phyloP scores from a whole-genome alignment of 2,888 invertebrate genomes.

The Cataglyphis livida region DNA sequence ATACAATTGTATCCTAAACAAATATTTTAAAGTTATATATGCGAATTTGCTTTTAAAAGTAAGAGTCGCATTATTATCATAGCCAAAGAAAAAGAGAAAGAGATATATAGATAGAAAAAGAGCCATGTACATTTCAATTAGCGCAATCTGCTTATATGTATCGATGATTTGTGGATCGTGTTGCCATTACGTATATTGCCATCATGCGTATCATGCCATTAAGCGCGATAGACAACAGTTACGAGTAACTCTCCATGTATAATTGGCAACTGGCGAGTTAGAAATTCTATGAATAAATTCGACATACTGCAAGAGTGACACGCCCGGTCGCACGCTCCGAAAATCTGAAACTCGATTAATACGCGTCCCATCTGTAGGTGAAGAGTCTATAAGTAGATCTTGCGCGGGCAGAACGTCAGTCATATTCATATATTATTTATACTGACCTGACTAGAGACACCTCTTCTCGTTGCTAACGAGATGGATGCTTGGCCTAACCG shows the following conservation, averaged over 20 bases:
- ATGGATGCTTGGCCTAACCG: conserved; percentile 43
- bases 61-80: not conserved
- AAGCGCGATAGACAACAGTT: conserved; percentile 58
- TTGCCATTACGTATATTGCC: not conserved
- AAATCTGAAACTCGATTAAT: conserved; percentile 84
- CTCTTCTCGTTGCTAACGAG: conserved; percentile 81
- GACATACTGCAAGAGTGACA: conserved; percentile 65
- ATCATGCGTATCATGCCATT: conserved; percentile 10
- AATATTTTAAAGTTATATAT: not conserved
- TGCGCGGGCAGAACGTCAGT: conserved; percentile 80
- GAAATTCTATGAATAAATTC: conserved; percentile 74
- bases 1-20: not conserved
- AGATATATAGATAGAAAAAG: not conserved
- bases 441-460: conserved; percentile 73
- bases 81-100: not conserved
- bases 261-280: conserved; percentile 70
- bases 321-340: conserved; percentile 72
- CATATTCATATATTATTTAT: conserved; percentile 82
- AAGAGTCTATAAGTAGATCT: conserved; percentile 84
- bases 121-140: not conserved
- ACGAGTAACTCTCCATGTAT: conserved; percentile 56
- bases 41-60: not conserved
- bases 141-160: not conserved
- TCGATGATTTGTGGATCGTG: not conserved
- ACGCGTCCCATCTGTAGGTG: conserved; percentile 82